phyloP scores from a whole-genome alignment of 2,797 vertebrate genomes.

The Melanotaenia pygmaea region DNA sequence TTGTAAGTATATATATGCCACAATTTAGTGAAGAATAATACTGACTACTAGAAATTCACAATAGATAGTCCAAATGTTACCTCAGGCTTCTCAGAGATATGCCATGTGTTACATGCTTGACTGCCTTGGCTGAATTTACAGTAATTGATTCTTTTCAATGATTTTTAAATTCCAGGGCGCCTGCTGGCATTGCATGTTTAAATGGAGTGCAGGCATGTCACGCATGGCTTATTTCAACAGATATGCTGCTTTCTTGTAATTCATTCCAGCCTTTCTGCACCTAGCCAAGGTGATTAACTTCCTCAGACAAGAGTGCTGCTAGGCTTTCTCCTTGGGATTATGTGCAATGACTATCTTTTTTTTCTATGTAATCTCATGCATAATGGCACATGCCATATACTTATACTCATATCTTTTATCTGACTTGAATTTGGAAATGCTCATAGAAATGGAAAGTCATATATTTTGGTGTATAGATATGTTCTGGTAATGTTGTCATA shows the following conservation, averaged over 20 bases:
- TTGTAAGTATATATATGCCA: constrained; percentile 63
- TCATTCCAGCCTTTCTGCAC: constrained; percentile 70
- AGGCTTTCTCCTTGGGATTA: constrained; percentile 53
- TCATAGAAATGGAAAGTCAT: background rate
- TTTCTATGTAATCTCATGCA: constrained; percentile 47
- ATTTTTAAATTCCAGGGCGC: constrained; percentile 75
- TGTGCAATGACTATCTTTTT: constrained; percentile 28
- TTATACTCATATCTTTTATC: constrained; percentile 14
- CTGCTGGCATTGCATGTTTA: constrained; percentile 77
- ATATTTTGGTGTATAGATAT: background rate
- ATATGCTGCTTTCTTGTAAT: constrained; percentile 77
- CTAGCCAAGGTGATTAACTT: constrained; percentile 75
- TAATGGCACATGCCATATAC: constrained; percentile 29
- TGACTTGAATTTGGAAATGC: constrained; percentile 7
- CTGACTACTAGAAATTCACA: constrained; percentile 61
- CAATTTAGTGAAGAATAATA: constrained; percentile 73
- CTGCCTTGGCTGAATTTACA: constrained; percentile 83
- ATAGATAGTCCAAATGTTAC: constrained; percentile 73
- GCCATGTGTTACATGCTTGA: constrained; percentile 85
- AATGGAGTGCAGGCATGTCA: constrained; percentile 78
- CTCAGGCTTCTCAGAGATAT: constrained; percentile 79
- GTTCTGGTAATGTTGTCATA: background rate
- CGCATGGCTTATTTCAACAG: constrained; percentile 74
- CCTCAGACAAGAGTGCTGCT: constrained; percentile 54
- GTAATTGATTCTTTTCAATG: constrained; percentile 89